Evolutionary conservation across 2,888 invertebrate species (phyloP).

Genomic region (Endomychus coccineus): DNA sequence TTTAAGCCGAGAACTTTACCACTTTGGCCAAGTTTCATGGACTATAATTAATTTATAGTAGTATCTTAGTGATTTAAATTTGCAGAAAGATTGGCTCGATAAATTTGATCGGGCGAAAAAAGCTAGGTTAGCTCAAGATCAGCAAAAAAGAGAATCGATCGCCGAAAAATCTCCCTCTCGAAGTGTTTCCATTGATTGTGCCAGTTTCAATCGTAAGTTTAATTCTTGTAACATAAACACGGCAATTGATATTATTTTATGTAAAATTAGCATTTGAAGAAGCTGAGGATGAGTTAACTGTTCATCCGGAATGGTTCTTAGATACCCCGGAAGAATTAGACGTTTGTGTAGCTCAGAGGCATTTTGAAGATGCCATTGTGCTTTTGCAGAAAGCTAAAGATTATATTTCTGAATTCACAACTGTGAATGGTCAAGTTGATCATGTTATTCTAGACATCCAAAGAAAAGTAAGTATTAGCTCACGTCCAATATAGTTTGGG

Average conservation of each 20-base stretch:
- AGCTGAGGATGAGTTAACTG: conserved; percentile 33
- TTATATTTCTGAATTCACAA: conserved; percentile 42
- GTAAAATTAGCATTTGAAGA: conserved; percentile 40
- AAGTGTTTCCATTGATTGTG: conserved; percentile 44
- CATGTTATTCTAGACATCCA: conserved; percentile 47
- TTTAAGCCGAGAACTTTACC: too few species aligned
- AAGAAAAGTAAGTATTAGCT: conserved; percentile 41
- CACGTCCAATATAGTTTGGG: conserved; percentile 1
- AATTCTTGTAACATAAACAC: conserved; percentile 2
- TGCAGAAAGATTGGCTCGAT: conserved; percentile 86
- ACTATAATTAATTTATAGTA: too few species aligned
- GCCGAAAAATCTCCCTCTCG: conserved; percentile 45
- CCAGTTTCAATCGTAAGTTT: conserved; percentile 40
- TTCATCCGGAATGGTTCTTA: conserved; percentile 75
- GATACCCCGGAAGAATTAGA: conserved; percentile 92
- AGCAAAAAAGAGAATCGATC: conserved; percentile 41
- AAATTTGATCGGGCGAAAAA: conserved; percentile 88
- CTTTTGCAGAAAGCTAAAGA: conserved; percentile 64
- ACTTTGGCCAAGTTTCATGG: too few species aligned
- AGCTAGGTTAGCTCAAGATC: conserved; percentile 60
- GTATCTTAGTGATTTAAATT: too few species aligned
- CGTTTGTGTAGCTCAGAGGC: conserved; percentile 89
- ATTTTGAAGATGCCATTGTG: conserved; percentile 87
- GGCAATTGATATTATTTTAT: conserved; percentile 1
- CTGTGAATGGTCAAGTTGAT: conserved; percentile 38